Conservation (phyloP, 2,797 vertebrate species). For the Staurois parvus region DNA sequence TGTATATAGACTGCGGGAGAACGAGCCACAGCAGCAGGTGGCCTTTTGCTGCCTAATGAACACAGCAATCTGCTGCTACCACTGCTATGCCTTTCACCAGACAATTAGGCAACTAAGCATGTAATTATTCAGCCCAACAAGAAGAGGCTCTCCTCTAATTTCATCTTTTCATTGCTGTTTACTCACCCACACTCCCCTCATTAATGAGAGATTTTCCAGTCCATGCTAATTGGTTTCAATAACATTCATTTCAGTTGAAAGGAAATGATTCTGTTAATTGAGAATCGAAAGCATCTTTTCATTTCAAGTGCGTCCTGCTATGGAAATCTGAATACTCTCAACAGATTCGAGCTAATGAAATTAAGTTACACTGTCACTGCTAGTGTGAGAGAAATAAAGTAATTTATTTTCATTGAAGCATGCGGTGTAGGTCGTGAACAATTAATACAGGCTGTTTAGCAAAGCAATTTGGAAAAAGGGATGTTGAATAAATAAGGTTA, state of each 20-base stretch:
- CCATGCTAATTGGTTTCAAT: slow-evolving; percentile 99
- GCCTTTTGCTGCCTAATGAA: slow-evolving; percentile 99
- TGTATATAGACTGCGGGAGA: slow-evolving; percentile 90
- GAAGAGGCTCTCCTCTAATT: slow-evolving; percentile 99
- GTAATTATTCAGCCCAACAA: slow-evolving; percentile 99
- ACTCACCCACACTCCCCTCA: slow-evolving; percentile 99
- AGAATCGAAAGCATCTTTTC: slow-evolving; percentile 95
- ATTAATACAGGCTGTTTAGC: slow-evolving; percentile 84
- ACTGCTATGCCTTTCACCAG: slow-evolving; percentile 93
- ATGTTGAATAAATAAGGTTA: slow-evolving; percentile 67
- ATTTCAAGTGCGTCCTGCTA: slow-evolving; percentile 94
- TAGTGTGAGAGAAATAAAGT: slow-evolving; percentile 95
- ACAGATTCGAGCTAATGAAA: slow-evolving; percentile 99
- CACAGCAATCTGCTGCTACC: slow-evolving; percentile 98
- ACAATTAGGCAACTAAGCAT: slow-evolving; percentile 99
- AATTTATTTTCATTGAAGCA: slow-evolving; percentile 98
- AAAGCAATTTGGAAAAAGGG: slow-evolving; percentile 69
- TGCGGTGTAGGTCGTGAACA: slow-evolving; percentile 90
- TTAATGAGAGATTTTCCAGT: slow-evolving; percentile 99
- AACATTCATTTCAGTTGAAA: slow-evolving; percentile 99
- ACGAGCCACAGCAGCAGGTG: slow-evolving; percentile 98
- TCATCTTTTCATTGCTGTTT: slow-evolving; percentile 99
- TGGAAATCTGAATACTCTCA: slow-evolving; percentile 92
- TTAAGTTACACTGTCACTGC: slow-evolving; percentile 92
- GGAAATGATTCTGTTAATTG: slow-evolving; percentile 99